Evolutionary conservation across 2,888 invertebrate species (phyloP).

Genomic region (Tetrapedia diversipes): DNA sequence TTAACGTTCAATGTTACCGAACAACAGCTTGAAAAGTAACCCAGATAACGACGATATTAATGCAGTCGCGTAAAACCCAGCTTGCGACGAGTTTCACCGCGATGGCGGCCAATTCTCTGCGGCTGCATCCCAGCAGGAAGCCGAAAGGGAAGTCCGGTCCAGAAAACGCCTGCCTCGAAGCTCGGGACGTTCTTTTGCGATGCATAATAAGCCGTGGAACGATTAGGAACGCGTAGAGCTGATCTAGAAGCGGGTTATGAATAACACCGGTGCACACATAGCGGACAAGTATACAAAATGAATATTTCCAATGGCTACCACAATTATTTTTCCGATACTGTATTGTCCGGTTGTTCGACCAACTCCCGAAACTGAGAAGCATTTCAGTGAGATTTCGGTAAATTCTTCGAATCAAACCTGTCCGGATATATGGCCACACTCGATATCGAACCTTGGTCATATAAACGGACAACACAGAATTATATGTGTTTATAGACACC

Average conservation of each 20-base stretch:
- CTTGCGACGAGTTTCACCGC: neutral
- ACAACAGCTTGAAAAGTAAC: neutral
- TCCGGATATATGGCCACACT: too few relatives aligned
- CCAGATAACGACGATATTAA: too few relatives aligned
- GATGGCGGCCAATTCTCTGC: neutral
- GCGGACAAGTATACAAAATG: constrained; percentile 43
- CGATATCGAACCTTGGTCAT: too few relatives aligned
- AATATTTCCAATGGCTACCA: constrained; percentile 59
- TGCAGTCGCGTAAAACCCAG: too few relatives aligned
- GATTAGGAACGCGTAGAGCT: constrained; percentile 52
- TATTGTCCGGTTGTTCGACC: too few relatives aligned
- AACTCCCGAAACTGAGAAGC: too few relatives aligned
- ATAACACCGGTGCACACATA: constrained; percentile 63
- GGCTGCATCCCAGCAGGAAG: neutral
- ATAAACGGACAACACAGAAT: too few relatives aligned
- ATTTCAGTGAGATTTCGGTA: too few relatives aligned
- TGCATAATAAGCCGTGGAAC: constrained; percentile 45
- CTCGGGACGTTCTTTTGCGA: constrained; percentile 54
- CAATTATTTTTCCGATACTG: too few relatives aligned
- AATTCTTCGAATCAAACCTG: too few relatives aligned
- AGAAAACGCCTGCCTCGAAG: constrained; percentile 44
- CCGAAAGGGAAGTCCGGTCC: neutral
- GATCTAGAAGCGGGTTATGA: constrained; percentile 69
- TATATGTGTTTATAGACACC: too few relatives aligned
- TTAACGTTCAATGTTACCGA: too few relatives aligned